Conservation (phyloP, 2,888 invertebrate species). For the Aleiodes leptofemur region DNA sequence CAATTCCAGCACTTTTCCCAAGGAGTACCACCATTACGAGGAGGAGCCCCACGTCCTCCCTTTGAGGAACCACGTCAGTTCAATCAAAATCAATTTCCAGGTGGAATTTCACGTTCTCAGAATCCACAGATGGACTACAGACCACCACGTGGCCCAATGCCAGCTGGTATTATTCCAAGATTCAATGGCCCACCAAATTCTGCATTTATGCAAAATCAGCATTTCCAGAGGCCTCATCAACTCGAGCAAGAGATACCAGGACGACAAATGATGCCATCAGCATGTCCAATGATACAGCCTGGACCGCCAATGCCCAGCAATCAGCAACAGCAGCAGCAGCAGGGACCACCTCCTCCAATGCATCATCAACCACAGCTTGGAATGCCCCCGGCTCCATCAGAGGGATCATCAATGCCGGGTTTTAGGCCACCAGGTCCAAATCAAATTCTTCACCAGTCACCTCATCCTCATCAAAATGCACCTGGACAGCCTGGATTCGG, state of each 20-base stretch:
- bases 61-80: conserved; percentile 63
- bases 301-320: conserved; percentile 54
- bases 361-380: conserved; percentile 56
- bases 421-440: conserved; percentile 54
- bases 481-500: conserved; percentile 63
- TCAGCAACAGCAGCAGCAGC: conserved; percentile 34
- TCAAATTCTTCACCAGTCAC: conserved; percentile 44
- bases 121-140: conserved; percentile 65
- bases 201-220: conserved; percentile 58
- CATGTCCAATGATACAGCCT: conserved; percentile 12
- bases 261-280: conserved; percentile 26
- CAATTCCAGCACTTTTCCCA: conserved; percentile 63
- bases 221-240: conserved; percentile 59
- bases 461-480: conserved; percentile 57
- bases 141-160: conserved; percentile 61
- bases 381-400: conserved; percentile 57
- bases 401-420: conserved; percentile 56
- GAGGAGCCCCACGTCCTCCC: conserved; percentile 60
- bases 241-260: conserved; percentile 47
- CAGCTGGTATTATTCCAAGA: conserved; percentile 50
- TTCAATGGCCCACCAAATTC: conserved; percentile 63
- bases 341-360: conserved; percentile 51
- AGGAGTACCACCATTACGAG: conserved; percentile 40
- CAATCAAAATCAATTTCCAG: conserved; percentile 64
- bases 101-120: conserved; percentile 57